Evolutionary conservation across 2,797 vertebrate genomes (phyloP).

Genomic region (Pogonophryne albipinna): DNA sequence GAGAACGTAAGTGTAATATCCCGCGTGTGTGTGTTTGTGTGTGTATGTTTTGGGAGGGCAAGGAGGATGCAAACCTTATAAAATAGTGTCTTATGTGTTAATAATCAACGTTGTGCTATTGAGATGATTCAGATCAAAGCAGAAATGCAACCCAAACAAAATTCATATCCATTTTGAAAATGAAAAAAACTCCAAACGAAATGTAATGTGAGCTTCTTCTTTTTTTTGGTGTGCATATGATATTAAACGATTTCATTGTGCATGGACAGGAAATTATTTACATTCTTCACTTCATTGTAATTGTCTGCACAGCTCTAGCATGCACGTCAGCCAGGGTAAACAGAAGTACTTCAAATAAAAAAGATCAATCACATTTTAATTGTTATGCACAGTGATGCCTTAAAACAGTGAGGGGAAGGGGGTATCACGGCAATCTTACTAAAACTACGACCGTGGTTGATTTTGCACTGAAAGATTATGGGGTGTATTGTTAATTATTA

Average conservation of each 20-base stretch:
- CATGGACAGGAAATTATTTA: background rate
- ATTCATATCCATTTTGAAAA: background rate
- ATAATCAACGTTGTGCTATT: background rate
- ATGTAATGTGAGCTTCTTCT: slow-evolving; percentile 6
- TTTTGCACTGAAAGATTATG: slow-evolving; percentile 20
- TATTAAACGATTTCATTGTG: background rate
- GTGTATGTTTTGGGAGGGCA: background rate
- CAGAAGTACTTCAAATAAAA: slow-evolving; percentile 12
- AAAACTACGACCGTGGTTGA: slow-evolving; percentile 16
- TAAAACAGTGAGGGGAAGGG: background rate
- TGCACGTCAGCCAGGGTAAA: slow-evolving; percentile 11
- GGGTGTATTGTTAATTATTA: slow-evolving; percentile 33
- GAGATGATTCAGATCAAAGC: background rate
- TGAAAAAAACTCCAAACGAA: background rate
- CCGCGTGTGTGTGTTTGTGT: slow-evolving; percentile 4
- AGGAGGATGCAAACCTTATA: background rate
- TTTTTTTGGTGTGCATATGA: slow-evolving; percentile 5
- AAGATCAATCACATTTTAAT: slow-evolving; percentile 19
- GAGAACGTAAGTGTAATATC: slow-evolving; percentile 90
- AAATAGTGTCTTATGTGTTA: background rate
- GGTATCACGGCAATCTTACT: slow-evolving; percentile 6
- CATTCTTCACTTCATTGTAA: slow-evolving; percentile 20
- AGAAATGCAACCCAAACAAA: slow-evolving; percentile 11
- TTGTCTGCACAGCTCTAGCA: slow-evolving; percentile 12
- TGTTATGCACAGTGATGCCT: slow-evolving; percentile 4